These are phyloP conservation scores for Trinorchestia longiramus DNA, from an alignment of 1,140 invertebrate genomes.

Conservation along the genomic window DNA sequence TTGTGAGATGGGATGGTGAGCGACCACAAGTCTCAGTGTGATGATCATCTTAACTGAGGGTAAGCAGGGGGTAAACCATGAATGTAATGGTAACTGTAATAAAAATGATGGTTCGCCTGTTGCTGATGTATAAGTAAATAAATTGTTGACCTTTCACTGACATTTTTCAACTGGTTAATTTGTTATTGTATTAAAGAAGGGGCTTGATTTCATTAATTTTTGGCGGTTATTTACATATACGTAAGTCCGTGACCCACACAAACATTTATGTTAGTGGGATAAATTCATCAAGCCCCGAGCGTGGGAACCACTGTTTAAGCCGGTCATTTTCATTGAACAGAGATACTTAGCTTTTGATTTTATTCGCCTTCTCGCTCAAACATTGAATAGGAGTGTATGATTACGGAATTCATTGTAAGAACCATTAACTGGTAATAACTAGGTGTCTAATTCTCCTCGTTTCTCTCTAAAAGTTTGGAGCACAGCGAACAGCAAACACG, in stretches of 20 bases:
- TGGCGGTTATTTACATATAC: neutral
- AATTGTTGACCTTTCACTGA: neutral
- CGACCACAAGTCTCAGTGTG: neutral
- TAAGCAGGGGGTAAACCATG: neutral
- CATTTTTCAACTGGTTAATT: neutral
- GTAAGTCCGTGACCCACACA: too few relatives aligned
- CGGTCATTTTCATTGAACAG: neutral
- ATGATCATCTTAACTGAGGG: neutral
- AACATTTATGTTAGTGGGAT: neutral
- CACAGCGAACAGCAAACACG: neutral
- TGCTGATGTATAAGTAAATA: neutral
- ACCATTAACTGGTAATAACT: neutral
- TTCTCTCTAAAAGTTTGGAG: neutral
- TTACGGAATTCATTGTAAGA: neutral
- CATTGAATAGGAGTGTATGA: neutral
- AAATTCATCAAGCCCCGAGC: neutral
- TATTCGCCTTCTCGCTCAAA: neutral
- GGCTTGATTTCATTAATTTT: neutral
- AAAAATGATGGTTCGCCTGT: neutral
- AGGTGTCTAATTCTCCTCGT: neutral
- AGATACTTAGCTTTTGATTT: neutral
- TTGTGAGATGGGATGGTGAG: neutral
- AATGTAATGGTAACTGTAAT: neutral
- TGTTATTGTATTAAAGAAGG: neutral
- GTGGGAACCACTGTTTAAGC: neutral